Conservation (phyloP, 2,888 invertebrate genomes). For the Timandra comae region DNA sequence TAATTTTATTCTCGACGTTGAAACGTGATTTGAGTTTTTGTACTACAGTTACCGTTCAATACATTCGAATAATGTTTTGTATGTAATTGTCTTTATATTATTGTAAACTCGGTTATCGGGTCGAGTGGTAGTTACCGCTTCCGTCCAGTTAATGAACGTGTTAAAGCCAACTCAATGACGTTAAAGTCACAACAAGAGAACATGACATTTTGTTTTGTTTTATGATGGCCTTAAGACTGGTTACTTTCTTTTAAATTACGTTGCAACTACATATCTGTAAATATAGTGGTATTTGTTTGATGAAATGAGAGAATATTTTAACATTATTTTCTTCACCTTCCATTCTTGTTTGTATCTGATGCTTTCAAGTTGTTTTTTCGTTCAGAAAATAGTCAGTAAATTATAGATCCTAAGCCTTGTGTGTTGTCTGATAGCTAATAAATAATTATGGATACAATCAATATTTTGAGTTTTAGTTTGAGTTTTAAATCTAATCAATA, state of each 20-base stretch:
- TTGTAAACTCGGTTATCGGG: constrained; percentile 44
- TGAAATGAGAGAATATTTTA: no score
- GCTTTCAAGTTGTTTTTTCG: no score
- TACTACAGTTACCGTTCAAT: constrained; percentile 46
- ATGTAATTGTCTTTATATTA: constrained; percentile 40
- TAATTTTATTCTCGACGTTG: constrained; percentile 48
- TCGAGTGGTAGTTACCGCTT: constrained; percentile 28
- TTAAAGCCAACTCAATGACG: constrained; percentile 23
- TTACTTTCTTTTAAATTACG: constrained; percentile 3
- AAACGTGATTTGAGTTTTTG: constrained; percentile 49
- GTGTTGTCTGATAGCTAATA: no score
- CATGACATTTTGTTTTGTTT: constrained; percentile 11
- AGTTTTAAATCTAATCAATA: no score
- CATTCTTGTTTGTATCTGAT: no score
- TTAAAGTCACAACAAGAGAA: neutral
- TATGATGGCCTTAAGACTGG: constrained; percentile 6
- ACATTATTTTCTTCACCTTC: no score
- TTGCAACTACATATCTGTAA: neutral
- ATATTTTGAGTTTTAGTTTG: no score
- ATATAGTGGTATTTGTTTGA: no score
- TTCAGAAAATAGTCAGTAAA: no score
- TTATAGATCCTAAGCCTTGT: no score
- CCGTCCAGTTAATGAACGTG: constrained; percentile 20
- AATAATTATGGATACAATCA: no score
- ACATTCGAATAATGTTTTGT: constrained; percentile 31